These are phyloP conservation scores for Mallateleia sp. DNA, from an alignment of 2,888 invertebrate species.

Conservation along the genomic window DNA sequence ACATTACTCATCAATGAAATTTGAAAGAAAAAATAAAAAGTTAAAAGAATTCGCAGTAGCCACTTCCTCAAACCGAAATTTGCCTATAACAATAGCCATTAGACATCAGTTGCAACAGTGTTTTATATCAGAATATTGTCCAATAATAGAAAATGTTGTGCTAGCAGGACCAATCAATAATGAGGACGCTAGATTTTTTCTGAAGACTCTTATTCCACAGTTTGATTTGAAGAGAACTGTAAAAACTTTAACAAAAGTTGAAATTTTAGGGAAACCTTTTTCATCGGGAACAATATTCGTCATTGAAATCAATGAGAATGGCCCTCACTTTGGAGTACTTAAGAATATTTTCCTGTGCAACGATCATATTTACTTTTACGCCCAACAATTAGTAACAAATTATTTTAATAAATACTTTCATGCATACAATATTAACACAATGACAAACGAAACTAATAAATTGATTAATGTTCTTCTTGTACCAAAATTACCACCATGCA, in stretches of 20 bases:
- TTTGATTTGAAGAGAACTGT: not conserved
- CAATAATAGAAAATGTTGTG: conserved; percentile 20
- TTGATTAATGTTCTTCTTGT: not conserved
- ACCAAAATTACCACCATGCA: conserved; percentile 15
- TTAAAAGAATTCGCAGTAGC: conserved; percentile 47
- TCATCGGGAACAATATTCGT: not conserved
- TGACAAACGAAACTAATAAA: not conserved
- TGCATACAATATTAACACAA: not conserved
- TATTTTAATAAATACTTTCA: conserved; percentile 30
- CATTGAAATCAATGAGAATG: conserved; percentile 7
- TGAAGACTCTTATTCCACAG: not conserved
- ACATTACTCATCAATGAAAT: not conserved
- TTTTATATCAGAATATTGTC: conserved; percentile 12
- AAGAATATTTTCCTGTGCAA: conserved; percentile 13
- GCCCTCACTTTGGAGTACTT: conserved; percentile 23
- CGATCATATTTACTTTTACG: not conserved
- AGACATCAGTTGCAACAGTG: conserved; percentile 42
- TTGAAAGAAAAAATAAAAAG: conserved; percentile 20
- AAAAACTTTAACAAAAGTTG: conserved; percentile 23
- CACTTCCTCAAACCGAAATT: conserved; percentile 41
- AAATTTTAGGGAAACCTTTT: conserved; percentile 42
- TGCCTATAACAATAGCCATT: conserved; percentile 30
- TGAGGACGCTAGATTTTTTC: not conserved
- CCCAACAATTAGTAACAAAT: not conserved
- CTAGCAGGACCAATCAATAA: not conserved